phyloP scores from a whole-genome alignment of 2,113 vertebrate species.

The Solenodon paradoxus region DNA sequence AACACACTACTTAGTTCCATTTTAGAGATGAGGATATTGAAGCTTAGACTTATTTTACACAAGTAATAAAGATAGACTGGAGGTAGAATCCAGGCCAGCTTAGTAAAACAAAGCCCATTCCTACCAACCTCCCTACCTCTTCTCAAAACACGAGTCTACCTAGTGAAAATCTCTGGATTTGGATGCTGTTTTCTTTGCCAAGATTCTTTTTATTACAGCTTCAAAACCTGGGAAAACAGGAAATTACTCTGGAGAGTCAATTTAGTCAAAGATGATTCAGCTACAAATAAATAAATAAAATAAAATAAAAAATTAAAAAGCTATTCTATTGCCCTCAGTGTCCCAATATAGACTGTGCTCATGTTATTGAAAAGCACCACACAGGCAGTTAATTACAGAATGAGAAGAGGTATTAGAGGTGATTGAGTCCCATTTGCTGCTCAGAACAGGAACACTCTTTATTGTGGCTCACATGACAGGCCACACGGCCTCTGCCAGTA shows the following conservation, averaged over 20 bases:
- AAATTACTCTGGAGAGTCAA: constrained; percentile 32
- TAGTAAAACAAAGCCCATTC: not conserved
- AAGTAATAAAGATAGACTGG: not conserved
- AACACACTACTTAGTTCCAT: not conserved
- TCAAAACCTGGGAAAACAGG: constrained; percentile 22
- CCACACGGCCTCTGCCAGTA: not conserved
- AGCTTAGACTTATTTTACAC: not conserved
- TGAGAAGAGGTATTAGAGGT: not conserved
- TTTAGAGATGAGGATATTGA: constrained; percentile 19
- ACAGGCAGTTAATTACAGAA: constrained; percentile 1
- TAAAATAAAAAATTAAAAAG: not conserved
- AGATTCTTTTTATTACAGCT: constrained; percentile 26
- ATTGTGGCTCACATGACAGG: not conserved
- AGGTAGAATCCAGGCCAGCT: not conserved
- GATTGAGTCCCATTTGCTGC: not conserved
- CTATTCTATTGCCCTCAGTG: not conserved
- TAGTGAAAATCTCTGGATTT: not conserved
- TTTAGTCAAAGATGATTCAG: constrained; percentile 26
- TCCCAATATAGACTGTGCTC: not conserved
- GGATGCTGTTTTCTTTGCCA: not conserved
- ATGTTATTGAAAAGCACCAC: constrained; percentile 21
- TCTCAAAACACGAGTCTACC: not conserved
- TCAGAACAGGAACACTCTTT: not conserved
- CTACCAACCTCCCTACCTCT: not conserved
- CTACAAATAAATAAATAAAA: too few relatives aligned